These are phyloP conservation scores for Corapipo altera DNA, from an alignment of 2,113 vertebrate genomes.

Conservation along the genomic window DNA sequence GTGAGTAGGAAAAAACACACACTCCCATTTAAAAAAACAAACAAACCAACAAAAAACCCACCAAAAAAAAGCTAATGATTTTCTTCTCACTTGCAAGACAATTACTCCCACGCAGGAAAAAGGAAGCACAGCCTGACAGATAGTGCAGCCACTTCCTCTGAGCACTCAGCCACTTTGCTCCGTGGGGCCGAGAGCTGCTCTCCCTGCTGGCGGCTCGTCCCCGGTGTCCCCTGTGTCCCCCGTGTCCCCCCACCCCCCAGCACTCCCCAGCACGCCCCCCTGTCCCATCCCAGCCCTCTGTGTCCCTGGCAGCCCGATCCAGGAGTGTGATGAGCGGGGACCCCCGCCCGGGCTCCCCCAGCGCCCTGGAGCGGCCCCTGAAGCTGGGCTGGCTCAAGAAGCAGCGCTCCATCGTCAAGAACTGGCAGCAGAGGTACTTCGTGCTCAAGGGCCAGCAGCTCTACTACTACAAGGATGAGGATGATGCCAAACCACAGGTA, in stretches of 20 bases:
- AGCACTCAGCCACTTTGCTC: constrained; percentile 29
- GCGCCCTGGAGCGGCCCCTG: constrained; percentile 81
- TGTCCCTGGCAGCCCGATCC: constrained; percentile 81
- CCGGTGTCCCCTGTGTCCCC: too few relatives aligned
- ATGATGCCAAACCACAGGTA: constrained; percentile 85
- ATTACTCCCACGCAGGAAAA: constrained; percentile 76
- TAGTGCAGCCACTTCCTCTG: constrained; percentile 77
- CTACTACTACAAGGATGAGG: constrained; percentile 92
- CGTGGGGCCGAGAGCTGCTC: background rate
- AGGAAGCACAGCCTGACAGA: constrained; percentile 76
- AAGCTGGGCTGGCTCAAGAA: constrained; percentile 95
- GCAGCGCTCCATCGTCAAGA: constrained; percentile 91
- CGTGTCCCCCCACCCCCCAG: background rate
- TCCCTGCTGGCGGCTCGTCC: background rate
- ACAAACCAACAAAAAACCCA: background rate
- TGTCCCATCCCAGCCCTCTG: background rate
- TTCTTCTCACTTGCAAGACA: constrained; percentile 61
- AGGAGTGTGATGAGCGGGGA: constrained; percentile 86
- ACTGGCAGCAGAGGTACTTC: constrained; percentile 94
- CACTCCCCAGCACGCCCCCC: background rate
- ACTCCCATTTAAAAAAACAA: background rate
- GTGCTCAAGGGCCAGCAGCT: constrained; percentile 86
- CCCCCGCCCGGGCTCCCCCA: constrained; percentile 44
- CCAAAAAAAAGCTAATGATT: background rate
- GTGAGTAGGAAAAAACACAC: background rate